Evolutionary conservation across 2,113 vertebrate species (phyloP).

Genomic region (Tapirus terrestris): DNA sequence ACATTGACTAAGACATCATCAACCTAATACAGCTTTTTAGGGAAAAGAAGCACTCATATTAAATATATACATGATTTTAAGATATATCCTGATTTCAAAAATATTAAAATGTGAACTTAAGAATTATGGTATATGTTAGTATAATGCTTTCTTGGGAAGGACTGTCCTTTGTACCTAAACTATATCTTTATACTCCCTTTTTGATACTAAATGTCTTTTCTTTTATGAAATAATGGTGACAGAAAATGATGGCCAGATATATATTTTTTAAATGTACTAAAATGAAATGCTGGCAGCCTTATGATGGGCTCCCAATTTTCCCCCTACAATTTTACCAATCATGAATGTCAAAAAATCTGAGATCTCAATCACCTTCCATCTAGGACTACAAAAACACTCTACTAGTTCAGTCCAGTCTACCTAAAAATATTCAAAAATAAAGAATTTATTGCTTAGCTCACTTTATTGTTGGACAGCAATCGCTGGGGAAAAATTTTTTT

Average conservation of each 20-base stretch:
- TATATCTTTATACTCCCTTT: neutral
- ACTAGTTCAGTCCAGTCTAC: neutral
- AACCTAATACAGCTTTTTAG: neutral
- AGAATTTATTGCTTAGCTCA: neutral
- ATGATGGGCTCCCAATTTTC: neutral
- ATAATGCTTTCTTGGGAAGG: neutral
- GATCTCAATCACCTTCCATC: neutral
- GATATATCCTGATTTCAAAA: neutral
- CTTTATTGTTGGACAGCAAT: neutral
- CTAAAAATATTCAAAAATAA: neutral
- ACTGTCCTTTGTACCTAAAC: neutral
- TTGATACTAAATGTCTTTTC: slow-evolving; percentile 1
- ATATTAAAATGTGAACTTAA: slow-evolving; percentile 18
- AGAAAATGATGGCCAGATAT: neutral
- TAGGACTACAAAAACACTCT: neutral
- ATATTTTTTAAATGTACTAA: neutral
- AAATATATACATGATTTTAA: neutral
- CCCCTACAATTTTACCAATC: neutral
- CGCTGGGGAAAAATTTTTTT: neutral
- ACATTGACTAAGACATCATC: neutral
- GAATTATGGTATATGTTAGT: neutral
- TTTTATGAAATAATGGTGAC: neutral
- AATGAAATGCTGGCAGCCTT: neutral
- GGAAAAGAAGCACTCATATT: neutral
- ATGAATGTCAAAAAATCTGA: slow-evolving; percentile 11